Percentiles rank a stretch among this genome's conserved stretches.
phyloP scores from a whole-genome alignment of 2,888 invertebrate species.

The Patella ulyssiponensis region DNA sequence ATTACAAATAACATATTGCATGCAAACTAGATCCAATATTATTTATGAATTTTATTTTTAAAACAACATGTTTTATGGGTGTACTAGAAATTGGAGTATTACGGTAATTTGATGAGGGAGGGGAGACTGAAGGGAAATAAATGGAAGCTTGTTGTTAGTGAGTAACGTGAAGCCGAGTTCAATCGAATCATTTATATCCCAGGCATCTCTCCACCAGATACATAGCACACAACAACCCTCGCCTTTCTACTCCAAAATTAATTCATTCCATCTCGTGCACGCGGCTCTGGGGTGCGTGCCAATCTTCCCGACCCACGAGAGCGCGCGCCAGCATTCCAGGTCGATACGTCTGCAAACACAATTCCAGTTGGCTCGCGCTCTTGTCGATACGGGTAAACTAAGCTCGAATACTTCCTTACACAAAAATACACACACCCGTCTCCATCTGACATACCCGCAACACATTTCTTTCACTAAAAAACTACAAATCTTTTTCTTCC shows the following conservation, averaged over 20 bases:
- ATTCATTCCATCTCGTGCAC: slow-evolving; percentile 1
- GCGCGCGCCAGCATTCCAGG: slow-evolving; percentile 9
- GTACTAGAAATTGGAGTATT: too few species aligned
- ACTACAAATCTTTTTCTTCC: neutral
- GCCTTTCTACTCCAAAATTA: neutral
- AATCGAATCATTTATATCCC: too few species aligned
- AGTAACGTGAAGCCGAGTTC: too few species aligned
- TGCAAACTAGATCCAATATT: too few species aligned
- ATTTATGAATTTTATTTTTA: too few species aligned
- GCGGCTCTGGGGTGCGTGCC: slow-evolving; percentile 1
- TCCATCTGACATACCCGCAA: neutral
- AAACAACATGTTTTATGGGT: too few species aligned
- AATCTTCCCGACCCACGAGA: slow-evolving; percentile 7
- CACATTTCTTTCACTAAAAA: neutral
- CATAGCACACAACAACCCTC: too few species aligned
- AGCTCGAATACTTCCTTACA: neutral
- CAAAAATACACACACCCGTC: neutral
- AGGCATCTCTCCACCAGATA: too few species aligned
- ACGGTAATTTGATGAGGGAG: too few species aligned
- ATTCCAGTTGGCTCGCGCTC: neutral
- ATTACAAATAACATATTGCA: too few species aligned
- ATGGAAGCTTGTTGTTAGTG: too few species aligned
- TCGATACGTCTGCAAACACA: slow-evolving; percentile 8
- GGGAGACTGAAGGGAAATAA: too few species aligned
- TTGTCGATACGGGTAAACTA: neutral